Base-by-base conservation (phyloP, 2,797 vertebrate species). In the Pangasius mekongensis region DNA sequence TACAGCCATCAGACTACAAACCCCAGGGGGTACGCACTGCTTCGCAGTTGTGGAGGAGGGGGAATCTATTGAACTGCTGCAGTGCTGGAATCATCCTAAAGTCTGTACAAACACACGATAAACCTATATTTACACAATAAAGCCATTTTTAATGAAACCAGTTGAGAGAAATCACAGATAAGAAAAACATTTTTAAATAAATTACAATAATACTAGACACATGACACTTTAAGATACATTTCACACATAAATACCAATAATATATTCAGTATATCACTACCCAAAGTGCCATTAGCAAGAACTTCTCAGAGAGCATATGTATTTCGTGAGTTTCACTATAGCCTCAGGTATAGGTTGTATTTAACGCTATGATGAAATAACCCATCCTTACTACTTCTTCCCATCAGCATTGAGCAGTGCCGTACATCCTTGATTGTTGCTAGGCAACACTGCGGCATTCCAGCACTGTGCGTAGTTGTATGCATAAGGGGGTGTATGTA, bases 391-490 rank as follows among this genome's bases (percentile, higher is more conserved):
- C 88, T 87, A 62, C 76, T 83, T 92, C 91, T 91, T 90, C 86
- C 30, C 22, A 81, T 87, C 90, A 88, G 60, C 87, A 87, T 86
- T 78, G 22, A 69, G 88, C 86, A 84, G 30, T 91, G 89, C 90
- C 54, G 66, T 90, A 89, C 92, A 90, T 89, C 87, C 91, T 94
- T 90, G 49, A 91, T 92, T 92, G 96, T 96, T 96, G 95, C 96
- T 93, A 96, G 93, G 96, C 95, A 96, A 96, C 94, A n/a, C 89
- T 80, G 92, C 91, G 83, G 84, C 95, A 95, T 94, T 93, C 92
- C 91, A 90, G 92, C 73, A 91, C 90, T 93, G 91, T 88, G 90
- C 88, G 87, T 58, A 43, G 52, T 54, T 91, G 92, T 93, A 86
- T 67, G 92, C 93, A 90, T 2, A 89, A 87, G 91, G 91, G 92